Conservation (phyloP, 2,888 invertebrate genomes). For the Orthosia gothica region DNA sequence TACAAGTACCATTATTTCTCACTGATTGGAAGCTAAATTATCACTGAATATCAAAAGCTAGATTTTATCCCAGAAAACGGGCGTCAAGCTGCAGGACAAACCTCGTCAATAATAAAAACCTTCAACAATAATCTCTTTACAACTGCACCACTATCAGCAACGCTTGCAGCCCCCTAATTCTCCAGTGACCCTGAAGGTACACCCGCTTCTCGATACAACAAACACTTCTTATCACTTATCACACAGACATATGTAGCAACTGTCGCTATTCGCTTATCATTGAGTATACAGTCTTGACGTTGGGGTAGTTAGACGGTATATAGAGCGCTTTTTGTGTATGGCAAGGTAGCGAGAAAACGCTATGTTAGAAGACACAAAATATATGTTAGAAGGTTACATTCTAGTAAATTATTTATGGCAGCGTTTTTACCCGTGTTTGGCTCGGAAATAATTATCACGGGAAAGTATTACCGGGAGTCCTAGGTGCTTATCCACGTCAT, state of each 20-base stretch:
- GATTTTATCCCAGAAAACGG: no score
- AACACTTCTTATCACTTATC: constrained; percentile 47
- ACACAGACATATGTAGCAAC: constrained; percentile 54
- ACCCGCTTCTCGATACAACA: constrained; percentile 48
- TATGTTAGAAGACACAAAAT: not conserved
- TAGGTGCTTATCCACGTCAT: no score
- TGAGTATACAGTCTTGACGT: constrained; percentile 20
- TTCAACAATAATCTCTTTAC: constrained; percentile 14
- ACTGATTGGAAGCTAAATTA: no score
- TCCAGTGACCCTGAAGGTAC: constrained; percentile 49
- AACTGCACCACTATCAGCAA: constrained; percentile 38
- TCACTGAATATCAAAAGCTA: no score
- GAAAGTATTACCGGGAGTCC: no score
- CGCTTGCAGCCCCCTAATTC: constrained; percentile 56
- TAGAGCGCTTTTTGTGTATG: constrained; percentile 37
- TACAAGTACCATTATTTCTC: no score
- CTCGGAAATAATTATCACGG: no score
- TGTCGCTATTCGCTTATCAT: constrained; percentile 55
- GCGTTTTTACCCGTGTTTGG: no score
- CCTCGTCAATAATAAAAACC: not conserved
- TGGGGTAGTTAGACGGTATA: constrained; percentile 19
- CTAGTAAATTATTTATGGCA: no score
- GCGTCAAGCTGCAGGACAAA: not conserved
- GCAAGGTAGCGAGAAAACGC: not conserved
- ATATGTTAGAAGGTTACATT: no score